Percentiles rank a stretch among this genome's conserved stretches.
These are phyloP conservation scores for Gobio gobio DNA, from an alignment of 2,113 vertebrate species.

Conservation along the genomic window DNA sequence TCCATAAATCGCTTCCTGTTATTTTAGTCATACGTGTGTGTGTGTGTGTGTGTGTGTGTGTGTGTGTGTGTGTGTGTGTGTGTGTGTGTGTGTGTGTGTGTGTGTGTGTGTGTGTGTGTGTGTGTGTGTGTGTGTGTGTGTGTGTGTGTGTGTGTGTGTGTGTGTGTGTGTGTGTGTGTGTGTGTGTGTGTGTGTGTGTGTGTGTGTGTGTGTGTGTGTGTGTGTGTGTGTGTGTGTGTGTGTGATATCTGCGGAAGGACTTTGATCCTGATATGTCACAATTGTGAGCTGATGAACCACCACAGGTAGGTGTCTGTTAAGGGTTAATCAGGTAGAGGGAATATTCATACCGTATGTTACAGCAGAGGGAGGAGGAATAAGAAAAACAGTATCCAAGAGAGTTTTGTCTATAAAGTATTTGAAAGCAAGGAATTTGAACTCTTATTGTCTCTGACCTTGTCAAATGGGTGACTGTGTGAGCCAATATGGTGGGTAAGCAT, in stretches of 20 bases:
- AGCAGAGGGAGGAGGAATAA: constrained; percentile 16
- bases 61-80: neutral
- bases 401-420: constrained; percentile 9
- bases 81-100: neutral
- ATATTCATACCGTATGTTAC: constrained; percentile 16
- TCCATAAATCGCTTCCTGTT: neutral
- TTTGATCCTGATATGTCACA: constrained; percentile 30
- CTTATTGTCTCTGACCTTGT: constrained; percentile 57
- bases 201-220: neutral
- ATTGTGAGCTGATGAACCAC: constrained; percentile 14
- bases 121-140: neutral
- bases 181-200: neutral
- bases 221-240: too few relatives aligned
- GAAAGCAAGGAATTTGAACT: neutral
- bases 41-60: neutral
- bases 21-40: neutral
- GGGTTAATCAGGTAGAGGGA: constrained; percentile 47
- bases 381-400: neutral
- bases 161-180: neutral
- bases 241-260: neutral
- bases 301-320: constrained; percentile 43
- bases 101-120: neutral
- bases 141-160: neutral
- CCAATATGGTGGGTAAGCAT: constrained; percentile 88
- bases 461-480: constrained; percentile 94